phyloP scores from a whole-genome alignment of 2,888 invertebrate species.

The Onthophagus sagittarius region DNA sequence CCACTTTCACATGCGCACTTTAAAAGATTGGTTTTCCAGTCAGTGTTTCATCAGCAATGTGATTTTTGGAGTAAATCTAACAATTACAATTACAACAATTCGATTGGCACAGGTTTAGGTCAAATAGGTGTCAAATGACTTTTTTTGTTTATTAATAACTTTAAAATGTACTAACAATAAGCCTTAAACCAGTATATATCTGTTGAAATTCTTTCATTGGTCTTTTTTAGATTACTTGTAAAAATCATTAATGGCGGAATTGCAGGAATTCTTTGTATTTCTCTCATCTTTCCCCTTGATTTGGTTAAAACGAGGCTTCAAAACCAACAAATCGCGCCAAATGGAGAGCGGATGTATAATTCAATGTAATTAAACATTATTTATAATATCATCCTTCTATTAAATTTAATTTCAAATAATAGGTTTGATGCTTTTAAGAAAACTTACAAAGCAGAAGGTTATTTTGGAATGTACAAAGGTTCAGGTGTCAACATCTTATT shows the following conservation, averaged over 20 bases:
- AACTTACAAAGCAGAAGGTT: slow-evolving; percentile 90
- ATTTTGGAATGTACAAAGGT: slow-evolving; percentile 97
- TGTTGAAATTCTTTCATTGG: too few relatives aligned
- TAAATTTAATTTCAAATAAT: slow-evolving; percentile 46
- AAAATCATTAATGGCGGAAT: slow-evolving; percentile 98
- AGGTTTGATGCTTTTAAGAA: slow-evolving; percentile 96
- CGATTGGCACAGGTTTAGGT: too few relatives aligned
- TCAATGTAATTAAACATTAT: slow-evolving; percentile 72
- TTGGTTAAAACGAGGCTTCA: slow-evolving; percentile 96
- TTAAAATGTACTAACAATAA: too few relatives aligned
- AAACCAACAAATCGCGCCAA: slow-evolving; percentile 88
- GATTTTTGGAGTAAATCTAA: too few relatives aligned
- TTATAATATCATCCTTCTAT: background rate
- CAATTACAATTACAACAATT: too few relatives aligned
- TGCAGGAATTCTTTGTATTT: slow-evolving; percentile 97
- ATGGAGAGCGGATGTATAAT: slow-evolving; percentile 86
- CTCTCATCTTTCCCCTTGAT: slow-evolving; percentile 96
- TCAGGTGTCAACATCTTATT: slow-evolving; percentile 97
- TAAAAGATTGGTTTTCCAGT: too few relatives aligned
- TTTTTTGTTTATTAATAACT: too few relatives aligned
- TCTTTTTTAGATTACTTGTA: slow-evolving; percentile 71
- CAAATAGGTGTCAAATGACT: too few relatives aligned
- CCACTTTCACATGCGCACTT: too few relatives aligned
- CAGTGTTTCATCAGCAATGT: too few relatives aligned
- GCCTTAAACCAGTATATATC: too few relatives aligned